Evolutionary conservation across 2,888 invertebrate genomes (phyloP).

Genomic region (Eupithecia subfuscata): DNA sequence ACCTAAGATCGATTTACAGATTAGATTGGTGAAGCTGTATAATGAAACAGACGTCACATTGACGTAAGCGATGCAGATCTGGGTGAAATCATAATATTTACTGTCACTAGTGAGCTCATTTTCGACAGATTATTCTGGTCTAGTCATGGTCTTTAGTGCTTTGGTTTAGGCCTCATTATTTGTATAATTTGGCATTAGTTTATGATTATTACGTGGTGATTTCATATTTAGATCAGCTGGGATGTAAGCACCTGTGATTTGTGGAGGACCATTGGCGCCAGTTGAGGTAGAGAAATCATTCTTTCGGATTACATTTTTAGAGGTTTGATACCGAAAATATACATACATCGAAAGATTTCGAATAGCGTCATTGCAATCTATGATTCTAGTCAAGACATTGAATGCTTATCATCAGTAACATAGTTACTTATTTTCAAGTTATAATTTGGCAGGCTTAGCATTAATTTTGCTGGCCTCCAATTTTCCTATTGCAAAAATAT

Average conservation of each 20-base stretch:
- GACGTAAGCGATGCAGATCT: conserved; percentile 81
- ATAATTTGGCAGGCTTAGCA: background rate
- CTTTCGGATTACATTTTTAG: background rate
- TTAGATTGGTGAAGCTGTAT: conserved; percentile 65
- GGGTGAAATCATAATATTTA: conserved; percentile 79
- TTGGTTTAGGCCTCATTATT: conserved; percentile 28
- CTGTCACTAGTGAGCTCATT: conserved; percentile 73
- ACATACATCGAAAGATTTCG: background rate
- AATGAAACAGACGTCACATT: conserved; percentile 82
- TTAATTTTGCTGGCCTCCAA: background rate
- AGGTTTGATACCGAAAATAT: background rate
- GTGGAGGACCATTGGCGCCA: background rate
- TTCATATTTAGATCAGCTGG: background rate
- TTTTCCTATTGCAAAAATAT: background rate
- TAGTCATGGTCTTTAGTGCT: conserved; percentile 49
- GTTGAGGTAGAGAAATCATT: background rate
- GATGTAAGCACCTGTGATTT: no score
- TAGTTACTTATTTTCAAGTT: background rate
- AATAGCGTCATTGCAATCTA: background rate
- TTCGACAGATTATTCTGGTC: conserved; percentile 73
- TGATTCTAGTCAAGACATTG: background rate
- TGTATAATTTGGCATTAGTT: conserved; percentile 22
- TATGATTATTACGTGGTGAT: conserved; percentile 3
- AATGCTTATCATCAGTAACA: background rate
- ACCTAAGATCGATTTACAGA: conserved; percentile 60